These are phyloP conservation scores for Caenorhabditis zanzibari DNA, from an alignment of 2,888 invertebrate species.

Conservation along the genomic window DNA sequence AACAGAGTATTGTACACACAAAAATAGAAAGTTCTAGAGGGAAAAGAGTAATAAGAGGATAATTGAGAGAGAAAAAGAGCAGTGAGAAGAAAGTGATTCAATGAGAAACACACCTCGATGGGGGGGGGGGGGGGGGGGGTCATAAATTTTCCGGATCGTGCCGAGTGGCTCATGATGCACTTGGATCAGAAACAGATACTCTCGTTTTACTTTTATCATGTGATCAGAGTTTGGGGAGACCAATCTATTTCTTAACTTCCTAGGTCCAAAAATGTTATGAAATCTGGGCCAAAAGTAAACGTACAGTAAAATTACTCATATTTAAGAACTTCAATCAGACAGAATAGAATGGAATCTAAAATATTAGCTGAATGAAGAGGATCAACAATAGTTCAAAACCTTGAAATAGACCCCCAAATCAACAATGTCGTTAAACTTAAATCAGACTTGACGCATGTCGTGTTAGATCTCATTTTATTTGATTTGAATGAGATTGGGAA, in stretches of 20 bases:
- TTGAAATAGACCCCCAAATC: conserved; percentile 19
- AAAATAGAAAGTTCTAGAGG: conserved; percentile 15
- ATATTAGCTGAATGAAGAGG: neutral
- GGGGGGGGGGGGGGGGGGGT: no score
- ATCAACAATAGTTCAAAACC: conserved; percentile 14
- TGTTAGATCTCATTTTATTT: conserved; percentile 8
- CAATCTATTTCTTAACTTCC: neutral
- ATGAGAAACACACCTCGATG: conserved; percentile 55
- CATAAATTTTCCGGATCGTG: conserved; percentile 46
- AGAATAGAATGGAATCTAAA: neutral
- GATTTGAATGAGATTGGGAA: neutral
- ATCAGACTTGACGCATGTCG: conserved; percentile 37
- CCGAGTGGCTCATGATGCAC: conserved; percentile 29
- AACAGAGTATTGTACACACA: conserved; percentile 15
- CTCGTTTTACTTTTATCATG: conserved; percentile 28
- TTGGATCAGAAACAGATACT: conserved; percentile 34
- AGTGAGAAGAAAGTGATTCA: conserved; percentile 2
- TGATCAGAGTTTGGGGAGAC: conserved; percentile 1
- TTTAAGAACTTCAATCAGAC: neutral
- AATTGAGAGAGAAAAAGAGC: conserved; percentile 16
- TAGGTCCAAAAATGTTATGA: neutral
- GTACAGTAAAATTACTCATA: no score
- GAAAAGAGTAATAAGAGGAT: conserved; percentile 16
- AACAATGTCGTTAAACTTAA: conserved; percentile 23
- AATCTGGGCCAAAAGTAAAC: neutral